Evolutionary conservation across 1,140 invertebrate species (phyloP).

Genomic region (Drosophila lacteicornis): DNA sequence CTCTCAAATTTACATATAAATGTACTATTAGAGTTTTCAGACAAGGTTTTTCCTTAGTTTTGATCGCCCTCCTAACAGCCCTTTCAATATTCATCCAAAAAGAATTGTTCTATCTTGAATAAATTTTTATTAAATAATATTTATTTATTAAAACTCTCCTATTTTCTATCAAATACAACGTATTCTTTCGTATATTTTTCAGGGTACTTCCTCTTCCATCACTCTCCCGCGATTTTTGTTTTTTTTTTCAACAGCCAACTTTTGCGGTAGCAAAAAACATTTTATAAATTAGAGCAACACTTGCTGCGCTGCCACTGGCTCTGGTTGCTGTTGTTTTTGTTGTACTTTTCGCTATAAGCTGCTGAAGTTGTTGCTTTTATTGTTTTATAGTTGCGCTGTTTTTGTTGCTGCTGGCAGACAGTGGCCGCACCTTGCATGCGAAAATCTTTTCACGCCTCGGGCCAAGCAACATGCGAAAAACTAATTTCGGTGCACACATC

Average conservation of each 20-base stretch:
- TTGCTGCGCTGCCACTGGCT: constrained; percentile 57
- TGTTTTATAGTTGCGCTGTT: constrained; percentile 21
- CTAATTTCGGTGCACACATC: constrained; percentile 81
- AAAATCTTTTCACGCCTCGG: constrained; percentile 81
- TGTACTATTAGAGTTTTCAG: not conserved
- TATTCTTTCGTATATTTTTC: not conserved
- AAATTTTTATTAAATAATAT: not conserved
- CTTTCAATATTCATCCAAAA: no score
- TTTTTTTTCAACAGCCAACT: constrained; percentile 30
- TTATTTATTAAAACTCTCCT: not conserved
- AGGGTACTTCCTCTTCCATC: constrained; percentile 36
- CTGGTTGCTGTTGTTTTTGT: not conserved
- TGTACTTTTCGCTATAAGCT: constrained; percentile 10
- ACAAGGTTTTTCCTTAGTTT: accelerated
- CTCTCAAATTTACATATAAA: not conserved
- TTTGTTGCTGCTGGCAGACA: constrained; percentile 26
- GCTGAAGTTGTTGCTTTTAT: constrained; percentile 28
- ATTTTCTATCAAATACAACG: not conserved
- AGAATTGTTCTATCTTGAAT: not conserved
- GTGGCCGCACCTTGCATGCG: constrained; percentile 78
- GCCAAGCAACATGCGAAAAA: constrained; percentile 76
- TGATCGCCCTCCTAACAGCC: no score
- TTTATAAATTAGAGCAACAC: constrained; percentile 83
- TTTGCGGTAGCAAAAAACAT: constrained; percentile 70
- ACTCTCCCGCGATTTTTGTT: constrained; percentile 13